Conservation (phyloP, 2,113 vertebrate genomes). For the cat (Felis catus) region DNA sequence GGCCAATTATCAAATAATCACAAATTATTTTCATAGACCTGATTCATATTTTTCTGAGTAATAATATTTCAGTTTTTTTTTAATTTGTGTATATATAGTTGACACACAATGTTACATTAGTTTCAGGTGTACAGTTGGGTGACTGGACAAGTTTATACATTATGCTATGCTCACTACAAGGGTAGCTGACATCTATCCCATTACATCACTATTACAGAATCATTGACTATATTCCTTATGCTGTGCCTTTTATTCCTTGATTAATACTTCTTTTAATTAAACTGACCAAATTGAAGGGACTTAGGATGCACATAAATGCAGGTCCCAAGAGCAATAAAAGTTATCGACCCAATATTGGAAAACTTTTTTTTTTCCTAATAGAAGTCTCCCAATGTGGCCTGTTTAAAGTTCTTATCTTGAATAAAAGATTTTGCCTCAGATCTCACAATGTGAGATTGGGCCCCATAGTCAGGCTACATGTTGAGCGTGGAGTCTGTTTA, state of each 20-base stretch:
- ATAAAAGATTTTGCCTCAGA: neutral
- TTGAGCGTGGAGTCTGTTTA: no score
- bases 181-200: neutral
- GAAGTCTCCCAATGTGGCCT: neutral
- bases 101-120: neutral
- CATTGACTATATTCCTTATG: neutral
- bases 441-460: no score
- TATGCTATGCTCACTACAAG: neutral
- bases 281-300: neutral
- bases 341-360: neutral
- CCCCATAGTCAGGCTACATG: no score
- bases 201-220: neutral
- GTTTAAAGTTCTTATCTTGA: neutral
- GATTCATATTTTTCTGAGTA: neutral
- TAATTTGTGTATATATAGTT: neutral
- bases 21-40: neutral
- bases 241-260: neutral
- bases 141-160: neutral
- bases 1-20: neutral
- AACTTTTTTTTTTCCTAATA: neutral
- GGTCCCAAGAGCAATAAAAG: neutral
- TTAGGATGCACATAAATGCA: neutral
- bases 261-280: neutral
- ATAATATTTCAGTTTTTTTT: neutral
- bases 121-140: neutral